Conservation (phyloP, 2,113 vertebrate species). For the Dasyurus viverrinus region DNA sequence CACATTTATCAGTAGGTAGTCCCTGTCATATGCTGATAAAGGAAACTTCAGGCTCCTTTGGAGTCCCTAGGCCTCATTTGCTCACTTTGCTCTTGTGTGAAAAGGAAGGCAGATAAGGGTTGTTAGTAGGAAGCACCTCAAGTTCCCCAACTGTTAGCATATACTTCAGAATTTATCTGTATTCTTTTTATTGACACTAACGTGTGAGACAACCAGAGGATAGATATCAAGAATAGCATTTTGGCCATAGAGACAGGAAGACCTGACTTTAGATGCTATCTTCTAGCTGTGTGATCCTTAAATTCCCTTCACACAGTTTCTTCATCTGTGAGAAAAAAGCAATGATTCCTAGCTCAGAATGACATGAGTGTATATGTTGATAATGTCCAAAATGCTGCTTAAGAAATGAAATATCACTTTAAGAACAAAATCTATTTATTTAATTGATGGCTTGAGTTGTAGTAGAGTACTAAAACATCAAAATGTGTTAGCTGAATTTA, state of each 20-base stretch:
- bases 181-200: background rate
- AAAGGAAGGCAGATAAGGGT: background rate
- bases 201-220: background rate
- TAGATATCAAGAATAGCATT: background rate
- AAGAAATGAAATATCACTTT: background rate
- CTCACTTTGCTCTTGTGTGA: background rate
- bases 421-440: background rate
- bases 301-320: background rate
- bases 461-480: background rate
- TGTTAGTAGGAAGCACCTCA: background rate
- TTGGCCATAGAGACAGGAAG: background rate
- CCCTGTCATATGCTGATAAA: background rate
- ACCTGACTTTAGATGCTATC: background rate
- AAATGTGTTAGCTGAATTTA: background rate
- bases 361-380: background rate
- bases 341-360: background rate
- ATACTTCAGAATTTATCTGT: background rate
- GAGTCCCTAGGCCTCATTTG: background rate
- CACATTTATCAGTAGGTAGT: background rate
- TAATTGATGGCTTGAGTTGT: background rate
- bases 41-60: background rate
- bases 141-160: background rate
- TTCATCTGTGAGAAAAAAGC: background rate
- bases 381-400: background rate
- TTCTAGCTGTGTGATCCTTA: background rate